Conservation (phyloP, 2,113 vertebrate species). For the Gymnobelideus leadbeateri region DNA sequence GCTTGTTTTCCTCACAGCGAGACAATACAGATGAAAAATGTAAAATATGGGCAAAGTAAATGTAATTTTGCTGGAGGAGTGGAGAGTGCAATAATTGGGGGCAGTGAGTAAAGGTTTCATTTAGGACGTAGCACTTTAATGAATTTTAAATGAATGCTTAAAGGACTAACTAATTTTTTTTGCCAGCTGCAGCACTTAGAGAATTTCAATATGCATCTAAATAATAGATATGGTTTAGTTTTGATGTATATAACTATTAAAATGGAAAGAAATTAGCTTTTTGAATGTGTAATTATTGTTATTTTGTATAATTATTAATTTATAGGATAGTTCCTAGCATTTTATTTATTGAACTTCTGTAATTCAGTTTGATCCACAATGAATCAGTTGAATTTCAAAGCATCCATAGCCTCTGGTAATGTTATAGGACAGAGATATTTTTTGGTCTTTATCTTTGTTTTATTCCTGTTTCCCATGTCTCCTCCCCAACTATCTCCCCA, state of each 20-base stretch:
- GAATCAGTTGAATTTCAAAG: not conserved
- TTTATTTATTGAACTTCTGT: not conserved
- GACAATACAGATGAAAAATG: not conserved
- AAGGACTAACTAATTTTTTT: not conserved
- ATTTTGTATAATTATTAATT: not conserved
- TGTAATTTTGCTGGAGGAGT: not conserved
- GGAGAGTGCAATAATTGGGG: not conserved
- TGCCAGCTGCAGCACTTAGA: not conserved
- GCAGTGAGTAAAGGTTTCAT: not conserved
- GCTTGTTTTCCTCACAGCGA: not conserved
- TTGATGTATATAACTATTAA: not conserved
- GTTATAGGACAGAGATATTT: not conserved
- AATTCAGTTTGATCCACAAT: not conserved
- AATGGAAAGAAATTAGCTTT: not conserved
- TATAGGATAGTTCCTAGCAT: not conserved
- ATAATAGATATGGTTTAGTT: not conserved
- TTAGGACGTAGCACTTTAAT: not conserved
- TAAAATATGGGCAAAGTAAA: not conserved
- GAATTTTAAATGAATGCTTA: not conserved
- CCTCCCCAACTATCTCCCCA: not conserved
- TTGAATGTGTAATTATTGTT: not conserved
- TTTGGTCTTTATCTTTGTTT: not conserved
- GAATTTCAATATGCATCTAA: not conserved
- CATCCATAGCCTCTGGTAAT: not conserved
- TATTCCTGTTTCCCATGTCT: not conserved